Evolutionary conservation across 2,888 invertebrate genomes (phyloP), one percentile per base, ranked within the genome.

Genomic region (Tetanocera ferruginea): DNA sequence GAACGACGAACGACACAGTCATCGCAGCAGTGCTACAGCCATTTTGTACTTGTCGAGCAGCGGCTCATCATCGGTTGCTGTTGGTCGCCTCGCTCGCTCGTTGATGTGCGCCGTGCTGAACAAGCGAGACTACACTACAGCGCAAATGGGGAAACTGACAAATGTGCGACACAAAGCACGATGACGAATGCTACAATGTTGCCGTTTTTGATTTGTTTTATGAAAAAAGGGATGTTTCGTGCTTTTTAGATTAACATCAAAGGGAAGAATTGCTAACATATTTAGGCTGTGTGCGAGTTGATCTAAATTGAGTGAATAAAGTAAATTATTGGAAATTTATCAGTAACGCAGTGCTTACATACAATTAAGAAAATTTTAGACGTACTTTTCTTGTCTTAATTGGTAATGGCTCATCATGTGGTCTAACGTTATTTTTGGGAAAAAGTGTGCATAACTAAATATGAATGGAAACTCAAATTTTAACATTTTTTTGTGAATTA

Each of bases 1-100:
- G 84, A 84, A 84, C 83, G 84, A 84, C 84, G 82, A 84, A 82
- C 82, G 82, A 84, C 82, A 83, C 83, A 83, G 82, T 82, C 82
- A 82, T 81, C 81, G 82, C 81, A 76, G 82, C 82, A 83, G 82
- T 82, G 84, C 82, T 78, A 80, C 79, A 81, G 83, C 83, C 83
- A 84, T 85, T 85, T 84, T 84, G 84, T 84, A 84, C 84, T 83
- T 80, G 79, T 57, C 28, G 72, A 55, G 52, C 77, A 66, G 75
- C 78, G 66, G 69, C 51, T 34, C 25, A 66, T 31, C 31, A n/a
- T 66, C 49, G 43, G 64, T 66, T 64, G 37, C 43, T 75, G 64
- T 66, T 60, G 74, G 31, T 66, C 57, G 51, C 64, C 66, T 75
- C 64, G 66, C 66, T 75, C 62, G 60, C 51, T 74, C 74, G 74